Evolutionary conservation across 2,113 vertebrate species (phyloP).

Genomic region (Carlito syrichta): DNA sequence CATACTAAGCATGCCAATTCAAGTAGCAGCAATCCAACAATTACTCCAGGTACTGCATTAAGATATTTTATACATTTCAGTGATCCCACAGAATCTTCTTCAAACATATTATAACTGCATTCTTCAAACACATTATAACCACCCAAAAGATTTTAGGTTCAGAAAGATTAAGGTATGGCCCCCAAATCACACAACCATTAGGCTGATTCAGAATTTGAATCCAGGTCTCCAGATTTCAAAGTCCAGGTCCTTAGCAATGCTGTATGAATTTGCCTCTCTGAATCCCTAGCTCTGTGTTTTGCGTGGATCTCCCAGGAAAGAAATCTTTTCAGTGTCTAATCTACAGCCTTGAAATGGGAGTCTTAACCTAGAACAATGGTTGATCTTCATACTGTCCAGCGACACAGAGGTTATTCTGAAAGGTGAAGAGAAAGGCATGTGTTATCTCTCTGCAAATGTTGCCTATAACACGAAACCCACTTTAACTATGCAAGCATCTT

Average conservation of each 20-base stretch:
- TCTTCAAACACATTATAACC: not conserved
- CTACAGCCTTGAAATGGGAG: not conserved
- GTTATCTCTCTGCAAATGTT: not conserved
- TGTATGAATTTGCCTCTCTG: not conserved
- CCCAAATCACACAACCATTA: not conserved
- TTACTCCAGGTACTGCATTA: not conserved
- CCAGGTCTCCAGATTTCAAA: not conserved
- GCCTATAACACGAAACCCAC: too few species aligned
- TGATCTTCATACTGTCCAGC: too few species aligned
- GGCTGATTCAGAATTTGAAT: not conserved
- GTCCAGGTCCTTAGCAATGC: not conserved
- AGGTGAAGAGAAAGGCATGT: accelerated
- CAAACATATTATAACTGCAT: too few species aligned
- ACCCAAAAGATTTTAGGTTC: not conserved
- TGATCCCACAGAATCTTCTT: not conserved
- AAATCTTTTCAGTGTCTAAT: not conserved
- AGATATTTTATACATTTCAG: not conserved
- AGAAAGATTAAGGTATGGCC: not conserved
- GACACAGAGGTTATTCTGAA: not conserved
- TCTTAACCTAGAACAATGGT: accelerated
- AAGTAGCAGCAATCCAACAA: not conserved
- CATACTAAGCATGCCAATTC: accelerated
- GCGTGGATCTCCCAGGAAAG: not conserved
- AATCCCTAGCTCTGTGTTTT: not conserved
- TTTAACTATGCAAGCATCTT: not conserved